Base-by-base conservation (phyloP, 2,113 vertebrate species). In the Camelus bactrianus region DNA sequence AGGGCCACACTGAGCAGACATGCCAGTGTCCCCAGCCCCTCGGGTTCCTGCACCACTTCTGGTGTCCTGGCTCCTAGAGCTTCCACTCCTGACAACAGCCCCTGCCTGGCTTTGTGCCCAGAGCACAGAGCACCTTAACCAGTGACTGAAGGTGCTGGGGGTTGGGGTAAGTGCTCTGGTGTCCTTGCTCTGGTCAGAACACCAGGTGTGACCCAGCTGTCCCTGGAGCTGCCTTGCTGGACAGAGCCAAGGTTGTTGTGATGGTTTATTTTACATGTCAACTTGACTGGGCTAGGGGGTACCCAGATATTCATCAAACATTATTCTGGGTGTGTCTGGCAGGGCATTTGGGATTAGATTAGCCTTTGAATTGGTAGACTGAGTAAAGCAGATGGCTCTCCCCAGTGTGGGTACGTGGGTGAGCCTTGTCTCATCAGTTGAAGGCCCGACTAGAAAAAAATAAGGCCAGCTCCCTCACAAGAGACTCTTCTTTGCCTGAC, bases 1-100 rank as follows among this genome's bases (percentile, higher is more conserved):
- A 58, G 50, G 86, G 22, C 9, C 69, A 38, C 6, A 1, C 67
- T 14, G 62, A 77, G 70, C 3, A 50, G 62, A 32, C 22, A 13
- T 2, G 1, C 17, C 5, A 8, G 17, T 3, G 9, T 5, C 28
- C 82, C 26, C 1, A 5, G 20, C 28, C 67, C 19, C 10, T 11
- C 0, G 7, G 24, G 48, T 9, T 35, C 50, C 11, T 42, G 32
- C 1, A 0, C 20, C 22, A 8, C 10, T 32, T 16, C 62, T 65
- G 22, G 56, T 0, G 16, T 8, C 1, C 11, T 12, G 24, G 42
- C 26, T 10, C 58, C 70, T 28, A 19, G 70, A 48, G 58, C 24
- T 0, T n/a, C 42, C 19, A 6, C 32, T 28, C 14, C 42, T 0
- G 0, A 28, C 13, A 17, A 22, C 20, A 5, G 3, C 86, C 10